A percentile compares a stretch with the other conserved stretches of the same genome.
These are phyloP conservation scores for Alitta virens DNA, from an alignment of 2,888 invertebrate species.

Conservation along the genomic window DNA sequence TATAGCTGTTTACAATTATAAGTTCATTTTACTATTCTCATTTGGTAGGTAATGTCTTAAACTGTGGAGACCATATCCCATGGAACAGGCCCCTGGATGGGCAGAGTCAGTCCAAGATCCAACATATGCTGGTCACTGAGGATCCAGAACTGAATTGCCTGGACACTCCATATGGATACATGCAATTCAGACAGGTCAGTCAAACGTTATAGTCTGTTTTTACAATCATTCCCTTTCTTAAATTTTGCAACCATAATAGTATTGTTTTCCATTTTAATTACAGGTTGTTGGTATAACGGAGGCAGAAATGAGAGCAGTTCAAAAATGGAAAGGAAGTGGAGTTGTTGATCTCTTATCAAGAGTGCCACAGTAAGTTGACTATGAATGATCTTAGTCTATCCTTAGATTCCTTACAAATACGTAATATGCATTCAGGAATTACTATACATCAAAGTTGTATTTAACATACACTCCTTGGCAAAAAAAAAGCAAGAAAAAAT, in stretches of 20 bases:
- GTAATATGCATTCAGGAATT: too few relatives aligned
- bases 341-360: conserved; percentile 18
- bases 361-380: conserved; percentile 20
- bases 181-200: conserved; percentile 67
- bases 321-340: conserved; percentile 23
- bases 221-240: neutral
- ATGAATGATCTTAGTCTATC: too few relatives aligned
- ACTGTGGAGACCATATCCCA: conserved; percentile 85
- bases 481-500: too few relatives aligned
- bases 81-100: conserved; percentile 83
- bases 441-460: too few relatives aligned
- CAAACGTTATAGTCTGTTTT: neutral
- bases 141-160: conserved; percentile 72
- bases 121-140: conserved; percentile 77
- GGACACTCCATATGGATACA: conserved; percentile 70
- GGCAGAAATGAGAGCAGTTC: conserved; percentile 22
- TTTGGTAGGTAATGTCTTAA: conserved; percentile 66
- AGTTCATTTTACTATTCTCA: too few relatives aligned
- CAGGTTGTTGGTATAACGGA: conserved; percentile 25
- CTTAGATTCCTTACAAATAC: too few relatives aligned
- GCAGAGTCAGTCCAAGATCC: conserved; percentile 65
- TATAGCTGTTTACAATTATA: too few relatives aligned
- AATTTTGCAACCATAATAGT: too few relatives aligned
- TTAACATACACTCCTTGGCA: too few relatives aligned
- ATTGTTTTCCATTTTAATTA: too few relatives aligned